Conservation (phyloP, 2,113 vertebrate genomes). For the Rhinoderma darwinii region DNA sequence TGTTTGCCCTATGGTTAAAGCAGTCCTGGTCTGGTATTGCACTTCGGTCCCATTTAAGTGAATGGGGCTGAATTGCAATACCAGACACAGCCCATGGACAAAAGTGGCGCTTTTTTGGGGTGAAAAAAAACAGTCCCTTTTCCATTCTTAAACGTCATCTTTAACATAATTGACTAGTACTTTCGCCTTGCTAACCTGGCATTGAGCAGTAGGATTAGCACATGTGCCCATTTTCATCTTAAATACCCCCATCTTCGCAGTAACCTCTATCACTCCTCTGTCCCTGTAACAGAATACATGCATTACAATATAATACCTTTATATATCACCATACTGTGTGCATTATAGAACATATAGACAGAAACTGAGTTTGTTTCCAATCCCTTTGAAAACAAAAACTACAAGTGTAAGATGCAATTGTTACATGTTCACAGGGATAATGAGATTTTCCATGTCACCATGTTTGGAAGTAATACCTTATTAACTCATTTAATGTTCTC, state of each 20-base stretch:
- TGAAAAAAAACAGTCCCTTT: neutral
- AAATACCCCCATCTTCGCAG: neutral
- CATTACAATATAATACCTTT: neutral
- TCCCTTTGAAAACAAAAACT: conserved; percentile 10
- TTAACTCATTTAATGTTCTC: conserved; percentile 49
- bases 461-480: conserved; percentile 38
- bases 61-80: neutral
- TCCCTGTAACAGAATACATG: neutral
- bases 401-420: neutral
- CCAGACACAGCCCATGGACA: neutral
- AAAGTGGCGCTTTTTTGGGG: neutral
- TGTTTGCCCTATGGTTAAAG: no score
- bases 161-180: neutral
- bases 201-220: neutral
- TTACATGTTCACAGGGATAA: conserved; percentile 23
- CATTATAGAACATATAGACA: neutral
- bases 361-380: neutral
- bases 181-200: neutral
- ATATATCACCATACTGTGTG: neutral
- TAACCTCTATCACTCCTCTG: neutral
- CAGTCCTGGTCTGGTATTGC: neutral
- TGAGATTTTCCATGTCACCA: conserved; percentile 50
- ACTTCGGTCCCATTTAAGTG: neutral
- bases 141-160: neutral
- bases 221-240: neutral